A percentile compares a stretch with the other conserved stretches of the same genome.
These are phyloP conservation scores for Morpho helenor DNA, from an alignment of 2,888 invertebrate genomes.

Conservation along the genomic window DNA sequence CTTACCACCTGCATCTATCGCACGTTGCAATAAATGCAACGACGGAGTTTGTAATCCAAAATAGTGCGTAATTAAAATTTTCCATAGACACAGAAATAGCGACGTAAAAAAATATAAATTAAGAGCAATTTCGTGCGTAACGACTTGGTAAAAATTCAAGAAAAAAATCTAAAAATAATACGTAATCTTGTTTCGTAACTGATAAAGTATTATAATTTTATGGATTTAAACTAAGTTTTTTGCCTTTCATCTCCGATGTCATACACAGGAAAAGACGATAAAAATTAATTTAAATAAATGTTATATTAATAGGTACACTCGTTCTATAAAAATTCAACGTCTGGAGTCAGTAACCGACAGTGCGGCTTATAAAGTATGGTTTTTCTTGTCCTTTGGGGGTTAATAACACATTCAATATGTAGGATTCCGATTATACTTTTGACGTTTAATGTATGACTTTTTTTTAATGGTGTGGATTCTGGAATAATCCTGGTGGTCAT, in stretches of 20 bases:
- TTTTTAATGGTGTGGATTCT: slow-evolving; percentile 22
- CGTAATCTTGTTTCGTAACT: neutral
- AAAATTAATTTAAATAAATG: neutral
- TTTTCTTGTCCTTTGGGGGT: slow-evolving; percentile 11
- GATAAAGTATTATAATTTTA: neutral
- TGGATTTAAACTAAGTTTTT: no score
- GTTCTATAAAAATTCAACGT: neutral
- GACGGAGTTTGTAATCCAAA: no score
- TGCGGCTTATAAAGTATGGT: slow-evolving; percentile 5
- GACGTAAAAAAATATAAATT: no score
- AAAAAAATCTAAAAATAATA: no score
- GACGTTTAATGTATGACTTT: slow-evolving; percentile 24
- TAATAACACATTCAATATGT: slow-evolving; percentile 20
- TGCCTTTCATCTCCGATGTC: no score
- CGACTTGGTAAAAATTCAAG: no score
- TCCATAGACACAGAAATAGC: no score
- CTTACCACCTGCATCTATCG: no score
- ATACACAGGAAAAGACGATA: neutral
- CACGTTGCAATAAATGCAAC: no score
- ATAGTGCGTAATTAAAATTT: no score
- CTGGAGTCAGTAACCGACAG: neutral
- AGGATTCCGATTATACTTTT: slow-evolving; percentile 23
- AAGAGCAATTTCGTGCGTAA: no score
- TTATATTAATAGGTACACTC: no score
- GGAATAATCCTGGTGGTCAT: slow-evolving; percentile 22